A percentile compares a stretch with the other conserved stretches of the same genome.
These are phyloP conservation scores for Drosophila maculinotata DNA, from an alignment of 2,888 invertebrate genomes.

Conservation along the genomic window DNA sequence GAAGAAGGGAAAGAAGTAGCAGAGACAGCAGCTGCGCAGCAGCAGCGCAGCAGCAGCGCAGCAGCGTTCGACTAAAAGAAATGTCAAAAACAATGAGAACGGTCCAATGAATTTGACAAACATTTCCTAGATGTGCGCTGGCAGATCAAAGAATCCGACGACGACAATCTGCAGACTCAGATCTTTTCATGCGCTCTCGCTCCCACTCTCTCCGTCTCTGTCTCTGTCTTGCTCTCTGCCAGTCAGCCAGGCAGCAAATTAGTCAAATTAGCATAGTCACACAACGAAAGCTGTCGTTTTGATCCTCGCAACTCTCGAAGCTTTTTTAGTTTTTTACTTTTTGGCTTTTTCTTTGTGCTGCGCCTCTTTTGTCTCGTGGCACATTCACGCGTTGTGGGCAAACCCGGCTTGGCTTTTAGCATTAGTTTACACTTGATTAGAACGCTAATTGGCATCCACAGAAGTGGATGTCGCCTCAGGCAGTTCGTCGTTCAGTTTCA, in stretches of 20 bases:
- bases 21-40: background rate
- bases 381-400: slow-evolving; percentile 81
- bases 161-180: slow-evolving; percentile 55
- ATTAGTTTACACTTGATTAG: slow-evolving; percentile 81
- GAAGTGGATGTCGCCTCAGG: slow-evolving; percentile 22
- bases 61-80: slow-evolving; percentile 70
- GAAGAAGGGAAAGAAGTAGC: slow-evolving; percentile 8
- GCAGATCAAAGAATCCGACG: slow-evolving; percentile 84
- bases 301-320: slow-evolving; percentile 34
- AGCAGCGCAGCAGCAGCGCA: slow-evolving; percentile 24
- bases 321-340: slow-evolving; percentile 12
- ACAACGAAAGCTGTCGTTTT: slow-evolving; percentile 47
- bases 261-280: slow-evolving; percentile 70
- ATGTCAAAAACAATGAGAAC: slow-evolving; percentile 85
- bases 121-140: slow-evolving; percentile 85
- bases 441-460: slow-evolving; percentile 74
- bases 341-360: slow-evolving; percentile 8
- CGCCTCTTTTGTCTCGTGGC: slow-evolving; percentile 79
- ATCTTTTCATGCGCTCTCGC: slow-evolving; percentile 13
- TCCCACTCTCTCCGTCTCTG: background rate
- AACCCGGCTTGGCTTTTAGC: slow-evolving; percentile 76
- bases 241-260: slow-evolving; percentile 51
- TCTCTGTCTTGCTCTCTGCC: slow-evolving; percentile 7
- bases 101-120: slow-evolving; percentile 85
- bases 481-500: slow-evolving; percentile 7